Base-by-base conservation (phyloP, 2,888 invertebrate genomes). In the Eristalis arbustorum region DNA sequence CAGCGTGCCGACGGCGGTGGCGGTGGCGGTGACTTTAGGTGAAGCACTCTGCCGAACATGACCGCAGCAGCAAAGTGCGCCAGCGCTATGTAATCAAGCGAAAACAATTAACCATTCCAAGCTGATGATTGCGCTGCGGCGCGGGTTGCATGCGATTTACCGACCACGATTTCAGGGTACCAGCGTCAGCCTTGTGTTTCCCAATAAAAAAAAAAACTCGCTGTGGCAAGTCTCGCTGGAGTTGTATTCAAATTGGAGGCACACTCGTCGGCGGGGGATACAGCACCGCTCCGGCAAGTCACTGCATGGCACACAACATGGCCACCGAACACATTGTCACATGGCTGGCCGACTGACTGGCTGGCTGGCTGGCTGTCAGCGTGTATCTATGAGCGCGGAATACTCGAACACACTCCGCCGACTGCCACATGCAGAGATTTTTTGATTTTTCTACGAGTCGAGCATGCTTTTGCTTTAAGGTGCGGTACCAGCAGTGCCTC, bases 81-180 rank as follows among this genome's bases (percentile, higher is more conserved):
- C 18, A 22, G 22, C n/a, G 8, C 69, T 22, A 56, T 84, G 37
- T 62, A 79, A 75, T 74, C 75, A 67, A 71, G 34, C 56, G 62
- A 79, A 79, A 76, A 84, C 80, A 84, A 84, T 80, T 80, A 84
- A 76, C 81, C 72, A 84, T 84, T 84, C 84, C 80, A 68, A 62
- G 67, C 63, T 76, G 37, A 68, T 59, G 67, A 72, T 80, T 84
- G 80, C 75, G 71, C 66, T 80, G 75, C 61, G 66, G 63, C 40
- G 56, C 79, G 66, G 72, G 62, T 75, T 75, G 79, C 75, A 75
- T 75, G 76, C 75, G 34, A 68, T 71, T 77, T 76, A 73, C 34
- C 75, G 80, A 74, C 69, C 80, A 74, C 80, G 64, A 75, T 63
- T 57, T 23, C n/a, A n/a, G n/a, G 81, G 59, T 40, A 18, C 42